phyloP scores from a whole-genome alignment of 2,113 vertebrate genomes.

The Greenwoodochromis staneri region DNA sequence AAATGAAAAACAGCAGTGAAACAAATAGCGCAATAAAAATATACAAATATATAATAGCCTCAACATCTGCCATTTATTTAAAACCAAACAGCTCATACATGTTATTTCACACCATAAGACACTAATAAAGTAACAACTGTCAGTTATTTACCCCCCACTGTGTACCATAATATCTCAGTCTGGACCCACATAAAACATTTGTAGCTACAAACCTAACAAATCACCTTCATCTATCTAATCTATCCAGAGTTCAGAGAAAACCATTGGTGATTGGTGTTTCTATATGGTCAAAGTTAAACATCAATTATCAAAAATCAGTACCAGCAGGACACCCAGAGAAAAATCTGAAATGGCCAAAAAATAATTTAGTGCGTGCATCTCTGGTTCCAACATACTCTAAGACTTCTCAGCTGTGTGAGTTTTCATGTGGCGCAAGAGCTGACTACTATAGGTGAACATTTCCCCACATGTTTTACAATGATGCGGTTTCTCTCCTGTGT shows the following conservation, averaged over 20 bases:
- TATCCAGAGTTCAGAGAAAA: background rate
- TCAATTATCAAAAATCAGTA: background rate
- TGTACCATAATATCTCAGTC: background rate
- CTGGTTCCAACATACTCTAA: background rate
- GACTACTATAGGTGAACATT: background rate
- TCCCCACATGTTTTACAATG: background rate
- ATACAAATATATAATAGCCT: background rate
- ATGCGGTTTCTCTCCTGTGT: background rate
- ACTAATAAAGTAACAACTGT: background rate
- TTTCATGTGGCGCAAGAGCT: background rate
- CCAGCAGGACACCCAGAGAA: background rate
- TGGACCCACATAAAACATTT: background rate
- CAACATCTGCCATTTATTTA: background rate
- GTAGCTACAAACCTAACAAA: background rate
- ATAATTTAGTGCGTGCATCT: background rate
- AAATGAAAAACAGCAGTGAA: background rate
- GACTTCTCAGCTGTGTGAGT: background rate
- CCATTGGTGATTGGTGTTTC: background rate
- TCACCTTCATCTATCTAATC: accelerated
- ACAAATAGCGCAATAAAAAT: accelerated
- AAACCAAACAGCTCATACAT: background rate
- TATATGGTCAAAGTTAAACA: background rate
- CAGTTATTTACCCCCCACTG: background rate
- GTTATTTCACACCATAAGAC: background rate
- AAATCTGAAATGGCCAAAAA: background rate